Base-by-base conservation (phyloP, 2,888 invertebrate genomes). In the Rotaria sp. region DNA sequence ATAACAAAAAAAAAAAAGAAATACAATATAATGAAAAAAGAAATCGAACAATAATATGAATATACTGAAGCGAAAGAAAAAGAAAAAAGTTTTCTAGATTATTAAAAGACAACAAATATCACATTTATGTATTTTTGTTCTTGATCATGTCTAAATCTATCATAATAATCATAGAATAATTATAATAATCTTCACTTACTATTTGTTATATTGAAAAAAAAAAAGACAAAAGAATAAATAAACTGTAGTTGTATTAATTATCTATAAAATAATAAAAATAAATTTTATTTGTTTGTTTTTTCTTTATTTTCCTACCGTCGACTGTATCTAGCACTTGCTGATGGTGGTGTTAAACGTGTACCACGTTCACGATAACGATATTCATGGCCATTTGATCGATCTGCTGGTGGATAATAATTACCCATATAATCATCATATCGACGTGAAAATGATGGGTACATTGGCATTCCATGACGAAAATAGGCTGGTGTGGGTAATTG, bases 281-380 rank as follows among this genome's bases (percentile, higher is more conserved):
- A 67, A 18, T 8, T 3, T 38, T 1, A 8, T 18, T 67, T 8
- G 30, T 3, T 30, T 18, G 30, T 3, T 38, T 35, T 7, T 67
- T 15, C 5, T 7, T 67, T 7, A 13, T 67, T 35, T 35, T 67
- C 35, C 38, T 67, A 67, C 67, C 67, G 30, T 38, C 67, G 67
- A 35, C 8, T 67, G 35, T 67, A 67, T 67, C 67, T 67, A 5
- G 21, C 35, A 67, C 67, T 67, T 35, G 67, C 5, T 15, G 67
- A 67, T 21, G 67, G 67, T 67, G 67, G 67, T 67, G 67, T 67
- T 35, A 67, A 35, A 67, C 67, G 67, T 67, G 67, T 67, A 35
- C 21, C 67, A 1, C 67, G 67, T 21, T 67, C 67, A 18, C 67
- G 67, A 67, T 35, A 35, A 18, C 67, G 67, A 35, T 30, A 18